Conservation (phyloP, 2,113 vertebrate species). For the Nannobrachium achirus region DNA sequence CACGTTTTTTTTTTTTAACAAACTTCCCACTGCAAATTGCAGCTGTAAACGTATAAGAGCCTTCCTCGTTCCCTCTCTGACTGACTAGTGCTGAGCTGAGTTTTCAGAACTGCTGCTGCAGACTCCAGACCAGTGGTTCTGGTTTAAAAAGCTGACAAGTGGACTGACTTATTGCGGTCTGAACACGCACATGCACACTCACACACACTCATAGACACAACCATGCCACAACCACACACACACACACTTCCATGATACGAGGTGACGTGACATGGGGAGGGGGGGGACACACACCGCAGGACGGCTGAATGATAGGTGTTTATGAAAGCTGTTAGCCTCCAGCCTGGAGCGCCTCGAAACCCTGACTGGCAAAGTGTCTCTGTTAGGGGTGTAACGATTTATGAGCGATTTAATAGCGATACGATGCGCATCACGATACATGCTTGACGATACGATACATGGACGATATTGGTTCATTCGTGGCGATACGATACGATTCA, state of each 20-base stretch:
- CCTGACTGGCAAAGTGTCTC: constrained; percentile 24
- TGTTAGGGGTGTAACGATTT: no score
- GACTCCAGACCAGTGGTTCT: constrained; percentile 46
- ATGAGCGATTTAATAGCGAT: no score
- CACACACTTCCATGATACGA: constrained; percentile 21
- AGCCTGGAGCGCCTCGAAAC: constrained; percentile 37
- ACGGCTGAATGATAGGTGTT: constrained; percentile 50
- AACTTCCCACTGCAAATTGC: constrained; percentile 40
- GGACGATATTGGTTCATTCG: no score
- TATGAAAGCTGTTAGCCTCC: constrained; percentile 53
- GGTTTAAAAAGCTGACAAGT: constrained; percentile 63
- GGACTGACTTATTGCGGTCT: constrained; percentile 62
- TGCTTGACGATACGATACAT: no score
- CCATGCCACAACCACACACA: background rate
- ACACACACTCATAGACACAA: background rate
- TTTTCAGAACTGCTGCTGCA: constrained; percentile 38
- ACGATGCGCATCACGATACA: no score
- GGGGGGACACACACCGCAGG: constrained; percentile 47
- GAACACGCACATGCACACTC: constrained; percentile 32
- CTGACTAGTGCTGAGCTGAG: constrained; percentile 11
- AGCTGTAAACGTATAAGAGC: constrained; percentile 14
- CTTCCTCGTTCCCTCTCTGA: background rate
- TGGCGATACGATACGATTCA: no score
- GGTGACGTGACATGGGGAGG: constrained; percentile 40
- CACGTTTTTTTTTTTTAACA: constrained; percentile 27